Base-by-base conservation (phyloP, 2,888 invertebrate species). In the Endomychus coccineus region DNA sequence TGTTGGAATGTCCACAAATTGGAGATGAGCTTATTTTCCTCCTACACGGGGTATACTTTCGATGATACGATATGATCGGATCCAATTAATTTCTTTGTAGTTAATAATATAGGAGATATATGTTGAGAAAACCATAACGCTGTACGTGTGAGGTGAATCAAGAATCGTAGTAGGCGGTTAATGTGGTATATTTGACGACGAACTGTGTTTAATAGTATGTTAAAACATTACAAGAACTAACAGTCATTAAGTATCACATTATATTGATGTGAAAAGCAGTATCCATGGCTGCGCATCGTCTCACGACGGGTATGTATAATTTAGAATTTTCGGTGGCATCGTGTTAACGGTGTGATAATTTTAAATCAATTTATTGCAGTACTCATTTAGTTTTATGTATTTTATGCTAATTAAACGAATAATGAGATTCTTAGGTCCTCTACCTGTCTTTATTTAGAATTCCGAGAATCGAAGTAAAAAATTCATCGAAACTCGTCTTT, bases 391-490 rank as follows among this genome's bases (percentile, higher is more conserved):
- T 47, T 55, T 54, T 55, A 56, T 55, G 54, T 51, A 49, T 51
- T 55, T 58, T 54, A 55, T 55, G 56, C 49, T 58, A 58, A 58
- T 58, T 54, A 55, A 53, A 55, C 48, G 50, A 51, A 52, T 54
- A 52, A 54, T 52, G 52, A 51, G 49, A 50, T 54, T 48, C 52
- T 48, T 44, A 37, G 42, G 37, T 41, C 30, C 38, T 52, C 51
- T 51, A 50, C 51, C 52, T 53, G 51, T 51, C 50, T 52, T 53
- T 45, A 51, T 50, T 48, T 47, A 45, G 46, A 47, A 51, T 55
- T 55, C 54, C 46, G 31, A 45, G 54, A 55, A 54, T 42, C 46
- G 45, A 45, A 30, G 34, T 39, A 45, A 45, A 45, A 44, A 46
- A 44, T 44, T 38, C 40, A 28, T 30, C 35, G 31, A 30, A 21